Base-by-base conservation (phyloP, 2,888 invertebrate species). In the Balanococcus diminutus region DNA sequence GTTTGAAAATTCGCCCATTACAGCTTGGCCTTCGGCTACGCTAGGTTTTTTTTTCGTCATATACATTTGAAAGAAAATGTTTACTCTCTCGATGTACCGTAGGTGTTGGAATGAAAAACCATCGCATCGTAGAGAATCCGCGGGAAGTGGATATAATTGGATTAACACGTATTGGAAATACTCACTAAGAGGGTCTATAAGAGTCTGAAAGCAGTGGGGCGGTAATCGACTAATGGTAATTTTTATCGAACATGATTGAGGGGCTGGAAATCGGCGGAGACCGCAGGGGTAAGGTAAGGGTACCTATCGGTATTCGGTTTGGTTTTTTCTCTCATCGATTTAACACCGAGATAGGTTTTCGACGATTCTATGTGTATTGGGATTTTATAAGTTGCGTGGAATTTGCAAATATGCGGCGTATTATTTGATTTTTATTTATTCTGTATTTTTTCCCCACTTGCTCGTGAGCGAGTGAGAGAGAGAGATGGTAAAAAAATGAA, bases 151-250 rank as follows among this genome's bases (percentile, higher is more conserved):
- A 61, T 25, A 14, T 51, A 61, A 61, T 61, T 61, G 61, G 61
- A 61, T 61, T 61, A 61, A 16, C 61, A 25, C 22, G 11, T 61
- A 61, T 61, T 61, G 6, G 61, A 61, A 61, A 61, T 25, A n/a
- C 51, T 51, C 51, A 5, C 51, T 51, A 22, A 25, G 61, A 61
- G 22, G 25, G 9, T 25, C 22, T 25, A 61, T 25, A 61, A 56
- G 22, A 6, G 25, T 61, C 2, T 11, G 25, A 25, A n/a, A 56
- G n/a, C 19, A 9, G 22, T 25, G 25, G 61, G 61, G 11, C 6
- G 25, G 61, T 61, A 61, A 61, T 61, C 61, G 61, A 61, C 25
- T 61, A 61, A 61, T 61, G 61, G 61, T 61, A 61, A 61, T 61
- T 61, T 61, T 61, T 61, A 61, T 25, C 9, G 11, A 25, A 61